These are phyloP conservation scores for Tetragnatha versicolor DNA, from an alignment of 1,140 invertebrate genomes.

Conservation along the genomic window DNA sequence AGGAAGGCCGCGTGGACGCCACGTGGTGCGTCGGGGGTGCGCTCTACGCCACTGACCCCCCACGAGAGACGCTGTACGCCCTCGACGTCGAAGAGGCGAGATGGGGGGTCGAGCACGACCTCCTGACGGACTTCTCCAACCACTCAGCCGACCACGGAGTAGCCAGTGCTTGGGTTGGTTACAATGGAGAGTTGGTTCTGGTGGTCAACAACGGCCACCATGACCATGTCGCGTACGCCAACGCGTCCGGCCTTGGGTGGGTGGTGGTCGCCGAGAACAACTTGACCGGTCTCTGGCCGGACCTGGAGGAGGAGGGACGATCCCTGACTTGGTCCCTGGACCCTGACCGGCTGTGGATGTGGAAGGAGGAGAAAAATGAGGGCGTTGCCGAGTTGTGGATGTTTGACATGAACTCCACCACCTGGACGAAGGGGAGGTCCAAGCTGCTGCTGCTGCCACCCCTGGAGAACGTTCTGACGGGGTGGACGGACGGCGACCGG, in stretches of 20 bases:
- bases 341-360: constrained; percentile 26
- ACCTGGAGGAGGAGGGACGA: constrained; percentile 14
- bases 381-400: constrained; percentile 4
- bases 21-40: constrained; percentile 15
- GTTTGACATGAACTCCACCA: not conserved
- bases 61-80: constrained; percentile 22
- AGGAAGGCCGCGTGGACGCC: constrained; percentile 24
- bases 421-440: constrained; percentile 1
- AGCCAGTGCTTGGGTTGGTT: constrained; percentile 17
- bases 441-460: not conserved
- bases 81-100: constrained; percentile 31
- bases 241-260: constrained; percentile 27
- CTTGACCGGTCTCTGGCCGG: constrained; percentile 13
- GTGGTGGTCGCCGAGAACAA: constrained; percentile 6
- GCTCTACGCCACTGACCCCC: constrained; percentile 6
- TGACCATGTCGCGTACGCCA: constrained; percentile 25
- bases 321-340: constrained; percentile 16
- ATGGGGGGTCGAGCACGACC: constrained; percentile 19
- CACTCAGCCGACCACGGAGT: constrained; percentile 26
- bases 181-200: constrained; percentile 20
- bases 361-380: constrained; percentile 26
- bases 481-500: constrained; percentile 18
- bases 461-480: not conserved
- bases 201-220: constrained; percentile 27
- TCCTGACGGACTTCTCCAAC: constrained; percentile 14